Conservation (phyloP, 1,140 invertebrate genomes). For the Drosophila triauraria region DNA sequence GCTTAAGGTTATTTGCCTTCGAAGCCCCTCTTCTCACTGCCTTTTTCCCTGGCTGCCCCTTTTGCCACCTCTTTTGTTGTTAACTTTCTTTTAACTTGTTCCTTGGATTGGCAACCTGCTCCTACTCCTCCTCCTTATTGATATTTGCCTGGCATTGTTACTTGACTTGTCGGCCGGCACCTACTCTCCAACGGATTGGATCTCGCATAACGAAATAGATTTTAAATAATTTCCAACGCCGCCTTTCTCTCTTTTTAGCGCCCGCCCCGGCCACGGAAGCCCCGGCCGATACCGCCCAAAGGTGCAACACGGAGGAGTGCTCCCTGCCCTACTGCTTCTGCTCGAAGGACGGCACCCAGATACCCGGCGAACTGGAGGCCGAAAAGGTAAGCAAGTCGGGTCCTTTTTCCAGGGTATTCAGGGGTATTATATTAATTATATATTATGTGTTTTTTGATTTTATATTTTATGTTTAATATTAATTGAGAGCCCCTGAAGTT, state of each 20-base stretch:
- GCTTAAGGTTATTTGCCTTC: slow-evolving; percentile 69
- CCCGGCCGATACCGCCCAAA: slow-evolving; percentile 91
- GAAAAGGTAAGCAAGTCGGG: slow-evolving; percentile 89
- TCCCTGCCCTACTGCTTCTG: slow-evolving; percentile 96
- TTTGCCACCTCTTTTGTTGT: slow-evolving; percentile 32
- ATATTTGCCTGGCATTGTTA: slow-evolving; percentile 76
- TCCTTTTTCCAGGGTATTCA: background rate
- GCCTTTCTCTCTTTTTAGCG: slow-evolving; percentile 85
- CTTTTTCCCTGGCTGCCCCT: background rate
- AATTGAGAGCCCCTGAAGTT: background rate
- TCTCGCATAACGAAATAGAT: slow-evolving; percentile 65
- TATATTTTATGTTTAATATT: no score
- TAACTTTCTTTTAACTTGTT: slow-evolving; percentile 83
- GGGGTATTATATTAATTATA: background rate
- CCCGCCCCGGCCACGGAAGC: slow-evolving; percentile 92
- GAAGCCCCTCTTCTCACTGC: background rate
- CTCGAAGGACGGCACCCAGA: slow-evolving; percentile 94
- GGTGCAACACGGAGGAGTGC: slow-evolving; percentile 92
- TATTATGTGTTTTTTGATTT: background rate
- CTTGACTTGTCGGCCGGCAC: slow-evolving; percentile 57
- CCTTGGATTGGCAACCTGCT: slow-evolving; percentile 55
- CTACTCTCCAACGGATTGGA: slow-evolving; percentile 54
- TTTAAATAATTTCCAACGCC: slow-evolving; percentile 73
- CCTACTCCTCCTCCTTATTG: slow-evolving; percentile 50
- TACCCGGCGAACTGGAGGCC: slow-evolving; percentile 92